Percentiles rank a stretch among this genome's conserved stretches.
Evolutionary conservation across 2,113 vertebrate species (phyloP).

Genomic region (Odontophorus gujanensis): DNA sequence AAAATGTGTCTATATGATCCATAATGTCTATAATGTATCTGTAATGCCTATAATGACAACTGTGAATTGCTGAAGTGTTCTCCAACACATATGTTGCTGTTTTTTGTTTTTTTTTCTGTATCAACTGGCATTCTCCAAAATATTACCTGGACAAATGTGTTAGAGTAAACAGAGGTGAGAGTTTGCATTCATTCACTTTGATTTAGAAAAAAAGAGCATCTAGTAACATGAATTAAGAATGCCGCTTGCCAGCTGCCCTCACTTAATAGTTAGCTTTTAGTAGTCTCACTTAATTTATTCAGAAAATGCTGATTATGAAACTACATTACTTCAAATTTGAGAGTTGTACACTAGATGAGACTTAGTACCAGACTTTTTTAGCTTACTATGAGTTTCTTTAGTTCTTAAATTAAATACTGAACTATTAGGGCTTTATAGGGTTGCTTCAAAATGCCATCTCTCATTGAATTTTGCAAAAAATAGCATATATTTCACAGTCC

Average conservation of each 20-base stretch:
- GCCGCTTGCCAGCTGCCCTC: background rate
- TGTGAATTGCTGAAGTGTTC: background rate
- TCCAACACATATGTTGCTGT: background rate
- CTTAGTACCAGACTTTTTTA: background rate
- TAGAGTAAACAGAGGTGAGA: background rate
- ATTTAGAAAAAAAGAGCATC: background rate
- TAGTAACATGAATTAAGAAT: background rate
- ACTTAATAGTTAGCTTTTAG: background rate
- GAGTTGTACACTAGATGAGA: rapidly evolving
- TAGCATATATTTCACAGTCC: background rate
- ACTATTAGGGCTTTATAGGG: background rate
- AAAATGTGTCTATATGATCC: too few relatives aligned
- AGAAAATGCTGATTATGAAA: background rate
- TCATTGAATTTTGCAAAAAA: background rate
- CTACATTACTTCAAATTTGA: background rate
- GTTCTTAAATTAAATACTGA: background rate
- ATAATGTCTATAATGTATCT: background rate
- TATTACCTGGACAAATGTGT: rapidly evolving
- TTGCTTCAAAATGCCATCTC: background rate
- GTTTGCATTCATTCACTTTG: background rate
- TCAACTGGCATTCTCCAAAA: background rate
- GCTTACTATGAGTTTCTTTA: background rate
- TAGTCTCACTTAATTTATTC: background rate
- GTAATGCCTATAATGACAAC: too few relatives aligned
- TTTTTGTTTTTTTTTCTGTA: background rate